Conservation (phyloP, 2,797 vertebrate species). For the Champsocephalus gunnari region DNA sequence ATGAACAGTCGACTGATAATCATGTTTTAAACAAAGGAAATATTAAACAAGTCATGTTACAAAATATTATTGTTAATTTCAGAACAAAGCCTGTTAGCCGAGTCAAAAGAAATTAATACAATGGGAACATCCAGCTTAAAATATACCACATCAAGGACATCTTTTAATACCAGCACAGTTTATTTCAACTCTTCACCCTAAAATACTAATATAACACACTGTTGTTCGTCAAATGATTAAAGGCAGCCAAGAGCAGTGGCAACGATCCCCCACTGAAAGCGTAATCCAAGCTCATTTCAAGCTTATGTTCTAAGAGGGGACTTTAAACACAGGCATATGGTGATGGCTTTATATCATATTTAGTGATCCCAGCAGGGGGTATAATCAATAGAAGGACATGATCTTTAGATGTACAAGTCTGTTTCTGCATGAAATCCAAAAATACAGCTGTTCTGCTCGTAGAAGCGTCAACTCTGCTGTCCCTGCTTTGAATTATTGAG, state of each 20-base stretch:
- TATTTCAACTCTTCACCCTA: slow-evolving; percentile 56
- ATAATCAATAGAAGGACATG: slow-evolving; percentile 72
- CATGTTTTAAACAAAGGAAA: slow-evolving; percentile 46
- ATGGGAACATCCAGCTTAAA: slow-evolving; percentile 60
- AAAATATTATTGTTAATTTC: slow-evolving; percentile 46
- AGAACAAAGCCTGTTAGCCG: slow-evolving; percentile 43
- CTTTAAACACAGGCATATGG: slow-evolving; percentile 82
- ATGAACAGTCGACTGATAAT: slow-evolving; percentile 39
- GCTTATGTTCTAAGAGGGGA: slow-evolving; percentile 71
- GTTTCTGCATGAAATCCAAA: slow-evolving; percentile 38
- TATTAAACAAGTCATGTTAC: slow-evolving; percentile 18
- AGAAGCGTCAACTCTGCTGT: slow-evolving; percentile 9
- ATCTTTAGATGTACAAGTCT: slow-evolving; percentile 59
- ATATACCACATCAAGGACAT: slow-evolving; percentile 65
- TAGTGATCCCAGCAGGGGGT: slow-evolving; percentile 64
- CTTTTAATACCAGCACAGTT: slow-evolving; percentile 60
- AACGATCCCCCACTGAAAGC: slow-evolving; percentile 63
- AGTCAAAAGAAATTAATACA: slow-evolving; percentile 39
- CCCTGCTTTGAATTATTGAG: slow-evolving; percentile 38
- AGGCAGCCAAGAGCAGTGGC: slow-evolving; percentile 56
- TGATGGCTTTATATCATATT: slow-evolving; percentile 75
- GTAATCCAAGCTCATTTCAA: slow-evolving; percentile 79
- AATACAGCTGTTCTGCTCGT: slow-evolving; percentile 6
- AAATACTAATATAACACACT: slow-evolving; percentile 59
- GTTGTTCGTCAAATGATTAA: slow-evolving; percentile 67